Base-by-base conservation (phyloP, 2,888 invertebrate genomes). In the Melinaea menophilus region DNA sequence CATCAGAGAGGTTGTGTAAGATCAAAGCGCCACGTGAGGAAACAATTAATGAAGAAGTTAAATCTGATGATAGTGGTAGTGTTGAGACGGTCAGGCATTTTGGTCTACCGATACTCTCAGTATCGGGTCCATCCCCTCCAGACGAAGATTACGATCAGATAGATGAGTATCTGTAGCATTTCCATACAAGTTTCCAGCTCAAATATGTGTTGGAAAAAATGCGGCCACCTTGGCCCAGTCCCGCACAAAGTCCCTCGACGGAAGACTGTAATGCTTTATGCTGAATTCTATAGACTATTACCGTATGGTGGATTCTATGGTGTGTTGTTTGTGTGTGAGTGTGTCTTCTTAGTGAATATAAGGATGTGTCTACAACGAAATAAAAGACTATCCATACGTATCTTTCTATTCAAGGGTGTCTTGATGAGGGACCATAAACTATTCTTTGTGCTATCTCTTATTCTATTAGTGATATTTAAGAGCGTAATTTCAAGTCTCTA, bases 61-160 rank as follows among this genome's bases (percentile, higher is more conserved):
- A 87, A 73, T 90, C 90, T 0, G 90, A 90, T 37, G 89, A 90
- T 74, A 89, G 88, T 60, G 83, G 88, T 61, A 90, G 90, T 70
- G 84, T 90, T 2, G 90, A 91, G 65, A 90, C 93, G 51, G 92
- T 92, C 59, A 89, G 88, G 71, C 94, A 94, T 73, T 94, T 94
- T 69, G 94, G 94, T 48, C 87, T 95, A 73, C 95, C 95, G 57
- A 95, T 95, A 73, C 92, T 96, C 5, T 95, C 95, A 34, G 93
- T 96, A 37, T 95, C 95, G 11, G 95, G 95, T n/a, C 95, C 95
- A 0, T 95, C 95, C 22, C 95, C 95, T 45, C 94, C 95, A 12
- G 94, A 95, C 73, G 95, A 95, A 72, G 94, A 94, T 74, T 91
- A 92, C 61, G 91, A 91, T 66, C 90, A 91, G 77, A 91, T 92